Percentiles rank a stretch among this genome's conserved stretches.
Conservation (phyloP, 2,888 invertebrate genomes). For the Acleris emargana region DNA sequence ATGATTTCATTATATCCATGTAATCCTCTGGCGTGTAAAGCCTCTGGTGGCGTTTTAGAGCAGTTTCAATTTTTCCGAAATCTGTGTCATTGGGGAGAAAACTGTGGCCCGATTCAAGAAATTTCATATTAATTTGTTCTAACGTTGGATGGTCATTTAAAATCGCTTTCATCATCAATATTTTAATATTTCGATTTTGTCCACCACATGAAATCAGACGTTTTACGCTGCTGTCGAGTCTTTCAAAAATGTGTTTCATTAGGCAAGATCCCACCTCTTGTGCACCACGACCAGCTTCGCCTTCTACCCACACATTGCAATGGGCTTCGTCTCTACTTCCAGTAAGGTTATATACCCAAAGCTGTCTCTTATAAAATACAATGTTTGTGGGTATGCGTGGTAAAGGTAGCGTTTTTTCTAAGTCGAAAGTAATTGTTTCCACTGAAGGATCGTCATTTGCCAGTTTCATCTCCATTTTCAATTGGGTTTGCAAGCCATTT, state of each 20-base stretch:
- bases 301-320: conserved; percentile 42
- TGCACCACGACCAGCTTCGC: conserved; percentile 41
- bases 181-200: conserved; percentile 43
- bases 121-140: conserved; percentile 35
- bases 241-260: conserved; percentile 37
- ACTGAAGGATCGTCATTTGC: conserved; percentile 26
- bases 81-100: conserved; percentile 40
- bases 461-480: conserved; percentile 35
- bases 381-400: conserved; percentile 42
- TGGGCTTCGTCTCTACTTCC: conserved; percentile 34
- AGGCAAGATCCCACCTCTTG: conserved; percentile 43
- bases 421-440: conserved; percentile 36
- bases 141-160: conserved; percentile 41
- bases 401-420: conserved; percentile 39
- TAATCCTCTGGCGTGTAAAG: conserved; percentile 33
- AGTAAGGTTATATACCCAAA: conserved; percentile 41
- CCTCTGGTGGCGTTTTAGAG: conserved; percentile 33
- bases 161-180: conserved; percentile 41
- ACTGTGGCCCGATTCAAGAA: conserved; percentile 41
- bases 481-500: conserved; percentile 28
- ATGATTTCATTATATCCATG: conserved; percentile 33
- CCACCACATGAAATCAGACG: conserved; percentile 42
- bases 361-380: conserved; percentile 41
- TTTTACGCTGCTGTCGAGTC: conserved; percentile 24
- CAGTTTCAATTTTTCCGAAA: conserved; percentile 39